Conservation (phyloP, 2,113 vertebrate genomes). For the Hiodon tergisus region DNA sequence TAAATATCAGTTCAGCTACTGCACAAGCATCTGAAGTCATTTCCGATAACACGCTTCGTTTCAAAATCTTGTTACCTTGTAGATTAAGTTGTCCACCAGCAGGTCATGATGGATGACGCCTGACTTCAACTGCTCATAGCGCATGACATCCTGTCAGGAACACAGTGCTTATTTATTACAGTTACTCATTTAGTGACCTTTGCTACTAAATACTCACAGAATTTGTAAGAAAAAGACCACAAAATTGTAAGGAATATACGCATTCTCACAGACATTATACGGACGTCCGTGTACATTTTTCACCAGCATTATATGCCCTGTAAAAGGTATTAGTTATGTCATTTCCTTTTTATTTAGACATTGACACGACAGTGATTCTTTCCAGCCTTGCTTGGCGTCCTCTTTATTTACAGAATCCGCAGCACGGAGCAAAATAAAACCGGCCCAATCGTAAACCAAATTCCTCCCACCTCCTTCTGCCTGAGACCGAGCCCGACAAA, state of each 20-base stretch:
- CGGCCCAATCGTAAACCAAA: background rate
- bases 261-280: background rate
- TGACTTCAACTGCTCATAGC: constrained; percentile 91
- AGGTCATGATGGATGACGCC: constrained; percentile 91
- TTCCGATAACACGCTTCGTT: background rate
- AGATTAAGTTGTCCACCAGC: constrained; percentile 93
- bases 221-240: background rate
- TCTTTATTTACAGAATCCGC: constrained; percentile 1
- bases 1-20: too few relatives aligned
- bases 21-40: too few relatives aligned
- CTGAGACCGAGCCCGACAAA: constrained; percentile 26
- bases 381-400: constrained; percentile 21
- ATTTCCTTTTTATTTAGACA: constrained; percentile 8
- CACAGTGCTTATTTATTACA: background rate
- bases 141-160: constrained; percentile 77
- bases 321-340: background rate
- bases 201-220: background rate
- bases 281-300: background rate
- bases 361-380: constrained; percentile 16
- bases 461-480: constrained; percentile 20
- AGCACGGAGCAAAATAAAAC: background rate
- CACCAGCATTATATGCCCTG: background rate
- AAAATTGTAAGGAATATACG: too few relatives aligned
- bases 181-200: too few relatives aligned
- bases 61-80: constrained; percentile 69